Base-by-base conservation (phyloP, 1,140 invertebrate species). In the Polypedilum pembai region DNA sequence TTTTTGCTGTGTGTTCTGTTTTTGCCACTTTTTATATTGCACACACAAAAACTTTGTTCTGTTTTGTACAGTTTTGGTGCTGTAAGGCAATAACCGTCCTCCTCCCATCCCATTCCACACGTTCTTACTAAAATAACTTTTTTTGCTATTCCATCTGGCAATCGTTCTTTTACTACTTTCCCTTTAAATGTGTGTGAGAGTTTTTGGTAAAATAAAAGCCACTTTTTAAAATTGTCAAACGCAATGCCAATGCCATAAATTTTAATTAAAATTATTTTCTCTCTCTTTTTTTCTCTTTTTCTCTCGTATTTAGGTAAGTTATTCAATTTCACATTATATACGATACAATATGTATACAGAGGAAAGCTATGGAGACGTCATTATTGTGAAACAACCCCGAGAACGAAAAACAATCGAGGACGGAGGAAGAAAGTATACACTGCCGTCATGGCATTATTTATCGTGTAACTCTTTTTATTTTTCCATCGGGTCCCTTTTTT, bases 191-290 rank as follows among this genome's bases (percentile, higher is more conserved):
- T 33, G 5, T 33, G 24, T 56, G 12, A 15, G 45, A n/a, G 45
- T n/a, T 56, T 56, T 12, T 12, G 41, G 15, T 12, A 12, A 15
- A 56, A 56, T n/a, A 12, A 56, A 56, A 56, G 45, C 45, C 45
- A 56, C 45, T 56, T 56, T 56, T 56, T 56, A 69, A 69, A 66
- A 69, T 69, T 69, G 65, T 69, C 65, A 69, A 69, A 69, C 65
- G 20, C 65, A 69, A 69, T 69, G 65, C 65, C 65, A 69, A 69
- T 20, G 17, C 20, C 17, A 69, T 69, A 69, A 69, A 69, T 69
- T 69, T 69, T 69, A 69, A 69, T 69, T 69, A 69, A 69, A 69
- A 18, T 69, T 21, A 69, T 8, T 56, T 56, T 15, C 15, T 15
- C 8, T 8, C 3, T 66, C 3, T 66, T 18, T 66, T 66, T 69